A percentile compares a stretch with the other conserved stretches of the same genome.
Conservation (phyloP, 2,797 vertebrate species). For the Halcyon smyrnensis region DNA sequence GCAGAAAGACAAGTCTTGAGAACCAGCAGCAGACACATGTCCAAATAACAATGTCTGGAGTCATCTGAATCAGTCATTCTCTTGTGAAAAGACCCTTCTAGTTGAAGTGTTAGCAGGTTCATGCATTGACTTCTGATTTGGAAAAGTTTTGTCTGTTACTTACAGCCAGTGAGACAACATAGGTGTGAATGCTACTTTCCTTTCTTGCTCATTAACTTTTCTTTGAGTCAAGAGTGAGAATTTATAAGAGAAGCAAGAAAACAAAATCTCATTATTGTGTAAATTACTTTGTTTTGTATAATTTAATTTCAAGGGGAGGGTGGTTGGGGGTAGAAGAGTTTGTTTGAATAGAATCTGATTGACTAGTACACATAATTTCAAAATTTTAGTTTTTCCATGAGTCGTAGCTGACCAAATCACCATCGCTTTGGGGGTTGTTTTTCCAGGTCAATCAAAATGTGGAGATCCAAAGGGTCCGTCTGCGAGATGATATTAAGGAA, state of each 20-base stretch:
- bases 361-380: background rate
- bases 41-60: background rate
- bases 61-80: background rate
- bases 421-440: background rate
- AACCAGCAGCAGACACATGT: background rate
- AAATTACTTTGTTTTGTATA: background rate
- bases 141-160: background rate
- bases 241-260: background rate
- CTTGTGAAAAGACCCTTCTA: background rate
- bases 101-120: background rate
- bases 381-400: too few species aligned
- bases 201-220: background rate
- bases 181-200: background rate
- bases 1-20: background rate
- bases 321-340: background rate
- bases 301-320: background rate
- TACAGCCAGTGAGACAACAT: background rate
- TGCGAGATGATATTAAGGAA: conserved; percentile 97
- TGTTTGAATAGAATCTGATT: background rate
- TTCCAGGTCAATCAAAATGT: conserved; percentile 89
- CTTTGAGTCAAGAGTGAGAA: background rate
- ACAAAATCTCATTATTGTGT: background rate
- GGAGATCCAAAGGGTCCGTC: conserved; percentile 91
- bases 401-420: background rate
- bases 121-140: background rate